phyloP scores from a whole-genome alignment of 30 jellyfish, hydroid and myxozoan species.

The Chrysaora quinquecirrha region DNA sequence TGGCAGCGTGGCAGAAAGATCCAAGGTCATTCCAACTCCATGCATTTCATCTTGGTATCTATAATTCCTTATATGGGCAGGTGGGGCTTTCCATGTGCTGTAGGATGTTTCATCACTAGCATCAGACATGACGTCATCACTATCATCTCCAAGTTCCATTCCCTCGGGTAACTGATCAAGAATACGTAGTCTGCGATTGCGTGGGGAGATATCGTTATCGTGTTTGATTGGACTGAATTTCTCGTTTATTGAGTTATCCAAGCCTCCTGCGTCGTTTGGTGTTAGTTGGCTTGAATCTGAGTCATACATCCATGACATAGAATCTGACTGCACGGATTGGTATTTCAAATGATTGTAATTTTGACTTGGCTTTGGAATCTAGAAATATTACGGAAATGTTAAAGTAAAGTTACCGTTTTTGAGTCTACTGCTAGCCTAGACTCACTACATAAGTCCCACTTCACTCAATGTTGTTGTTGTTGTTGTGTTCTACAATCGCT shows the following conservation, averaged over 20 bases:
- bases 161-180: conserved; percentile 34
- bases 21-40: conserved; percentile 86
- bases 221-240: conserved; percentile 33
- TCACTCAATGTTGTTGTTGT: no score
- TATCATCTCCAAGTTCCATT: conserved; percentile 56
- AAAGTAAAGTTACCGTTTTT: no score
- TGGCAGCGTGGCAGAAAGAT: conserved; percentile 85
- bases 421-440: no score
- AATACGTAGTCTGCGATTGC: conserved; percentile 2
- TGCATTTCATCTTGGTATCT: conserved; percentile 94
- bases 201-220: conserved; percentile 45
- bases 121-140: conserved; percentile 86
- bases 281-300: conserved; percentile 73
- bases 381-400: no score
- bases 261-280: neutral
- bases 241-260: neutral
- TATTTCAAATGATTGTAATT: conserved; percentile 48
- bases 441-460: no score
- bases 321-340: conserved; percentile 77
- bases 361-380: conserved; percentile 56
- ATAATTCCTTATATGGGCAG: conserved; percentile 82
- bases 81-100: conserved; percentile 87
- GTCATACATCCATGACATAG: conserved; percentile 96
- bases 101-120: conserved; percentile 91
- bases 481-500: no score